phyloP scores from a whole-genome alignment of 1,140 invertebrate genomes.

The Drosophila subpulchrella region DNA sequence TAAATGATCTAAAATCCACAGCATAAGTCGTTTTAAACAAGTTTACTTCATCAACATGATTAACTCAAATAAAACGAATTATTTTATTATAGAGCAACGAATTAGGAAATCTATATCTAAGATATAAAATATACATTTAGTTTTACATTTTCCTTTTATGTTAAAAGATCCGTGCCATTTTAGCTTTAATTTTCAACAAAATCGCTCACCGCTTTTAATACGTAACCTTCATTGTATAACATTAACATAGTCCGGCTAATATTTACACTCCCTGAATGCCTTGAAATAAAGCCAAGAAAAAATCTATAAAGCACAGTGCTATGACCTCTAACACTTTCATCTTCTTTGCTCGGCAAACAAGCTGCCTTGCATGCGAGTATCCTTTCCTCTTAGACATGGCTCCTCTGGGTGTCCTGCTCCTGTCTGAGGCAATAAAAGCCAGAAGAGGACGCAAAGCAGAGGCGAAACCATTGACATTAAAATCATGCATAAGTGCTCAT shows the following conservation, averaged over 20 bases:
- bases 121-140: too few species aligned
- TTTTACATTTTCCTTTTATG: too few species aligned
- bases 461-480: conserved; percentile 82
- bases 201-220: not conserved
- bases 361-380: conserved; percentile 37
- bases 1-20: too few species aligned
- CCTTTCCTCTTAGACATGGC: conserved; percentile 22
- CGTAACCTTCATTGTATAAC: not conserved
- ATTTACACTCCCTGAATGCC: conserved; percentile 2
- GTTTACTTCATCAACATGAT: too few species aligned
- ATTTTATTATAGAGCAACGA: too few species aligned
- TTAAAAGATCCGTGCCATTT: too few species aligned
- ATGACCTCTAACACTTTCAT: conserved; percentile 77
- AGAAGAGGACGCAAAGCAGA: conserved; percentile 31
- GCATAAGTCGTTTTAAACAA: too few species aligned
- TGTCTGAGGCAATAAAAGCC: conserved; percentile 48
- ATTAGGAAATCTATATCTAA: too few species aligned
- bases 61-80: too few species aligned
- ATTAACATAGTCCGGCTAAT: not conserved
- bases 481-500: conserved; percentile 83
- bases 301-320: conserved; percentile 54
- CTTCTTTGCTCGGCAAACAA: conserved; percentile 64
- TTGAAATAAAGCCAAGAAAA: conserved; percentile 33
- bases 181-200: not conserved
- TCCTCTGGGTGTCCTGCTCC: conserved; percentile 38